Evolutionary conservation across 2,888 invertebrate species (phyloP).

Genomic region (Sisyra terminalis): DNA sequence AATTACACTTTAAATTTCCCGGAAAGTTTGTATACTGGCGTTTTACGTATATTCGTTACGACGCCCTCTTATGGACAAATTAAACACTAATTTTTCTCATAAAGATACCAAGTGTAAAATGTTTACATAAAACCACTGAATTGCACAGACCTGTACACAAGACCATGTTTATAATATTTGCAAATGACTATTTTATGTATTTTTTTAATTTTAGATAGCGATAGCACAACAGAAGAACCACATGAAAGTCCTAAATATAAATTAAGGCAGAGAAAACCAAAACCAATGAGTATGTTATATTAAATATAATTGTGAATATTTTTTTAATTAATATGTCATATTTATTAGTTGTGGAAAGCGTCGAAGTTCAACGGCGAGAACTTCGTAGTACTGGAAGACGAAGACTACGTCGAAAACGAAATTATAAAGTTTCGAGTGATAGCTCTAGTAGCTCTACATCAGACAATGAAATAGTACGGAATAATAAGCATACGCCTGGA

Average conservation of each 20-base stretch:
- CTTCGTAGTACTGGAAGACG: not conserved
- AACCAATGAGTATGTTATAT: conserved; percentile 1
- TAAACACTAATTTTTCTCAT: too few relatives aligned
- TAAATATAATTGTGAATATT: conserved; percentile 2
- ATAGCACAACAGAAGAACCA: conserved; percentile 20
- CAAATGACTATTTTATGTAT: too few relatives aligned
- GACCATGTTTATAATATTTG: too few relatives aligned
- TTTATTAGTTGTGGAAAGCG: not conserved
- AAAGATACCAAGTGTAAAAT: too few relatives aligned
- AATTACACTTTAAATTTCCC: too few relatives aligned
- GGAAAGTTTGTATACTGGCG: too few relatives aligned
- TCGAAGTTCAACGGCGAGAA: not conserved
- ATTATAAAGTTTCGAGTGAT: not conserved
- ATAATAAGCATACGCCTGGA: not conserved
- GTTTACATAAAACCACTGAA: too few relatives aligned
- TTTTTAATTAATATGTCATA: conserved; percentile 16
- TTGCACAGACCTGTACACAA: too few relatives aligned
- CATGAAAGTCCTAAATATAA: conserved; percentile 20
- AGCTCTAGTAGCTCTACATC: not conserved
- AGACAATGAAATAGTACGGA: not conserved
- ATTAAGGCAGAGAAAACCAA: conserved; percentile 7
- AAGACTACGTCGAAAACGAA: not conserved
- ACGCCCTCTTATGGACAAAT: too few relatives aligned
- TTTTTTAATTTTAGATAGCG: conserved; percentile 15
- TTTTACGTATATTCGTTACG: too few relatives aligned